Percentiles rank a stretch among this genome's conserved stretches.
Conservation (phyloP, 92 coral and sea anemone species). For the Muricea muricata region DNA sequence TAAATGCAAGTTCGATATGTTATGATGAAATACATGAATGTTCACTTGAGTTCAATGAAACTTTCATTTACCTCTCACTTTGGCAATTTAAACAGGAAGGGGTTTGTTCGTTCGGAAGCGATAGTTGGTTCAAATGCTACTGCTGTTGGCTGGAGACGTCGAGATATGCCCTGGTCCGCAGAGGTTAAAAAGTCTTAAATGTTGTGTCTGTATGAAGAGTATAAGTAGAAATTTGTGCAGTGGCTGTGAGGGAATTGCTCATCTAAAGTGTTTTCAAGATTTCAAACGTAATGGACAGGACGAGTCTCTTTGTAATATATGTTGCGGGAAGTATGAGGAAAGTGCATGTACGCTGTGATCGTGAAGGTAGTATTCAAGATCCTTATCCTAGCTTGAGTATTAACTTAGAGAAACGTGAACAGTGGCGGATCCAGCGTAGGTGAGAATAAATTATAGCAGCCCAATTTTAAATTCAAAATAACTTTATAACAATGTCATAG, state of each 20-base stretch:
- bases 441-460: too few species aligned
- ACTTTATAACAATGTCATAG: too few species aligned
- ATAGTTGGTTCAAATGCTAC: constrained; percentile 2
- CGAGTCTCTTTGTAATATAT: too few species aligned
- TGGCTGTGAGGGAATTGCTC: constrained; percentile 5
- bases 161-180: constrained; percentile 31
- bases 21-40: not conserved
- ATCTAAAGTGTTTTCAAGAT: constrained; percentile 22
- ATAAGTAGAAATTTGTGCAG: not conserved
- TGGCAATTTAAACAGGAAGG: constrained; percentile 40
- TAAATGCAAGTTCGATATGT: constrained; percentile 3
- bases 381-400: too few species aligned
- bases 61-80: constrained; percentile 10
- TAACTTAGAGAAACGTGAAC: not conserved
- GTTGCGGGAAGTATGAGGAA: too few species aligned
- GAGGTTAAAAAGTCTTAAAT: too few species aligned
- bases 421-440: too few species aligned
- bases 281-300: too few species aligned
- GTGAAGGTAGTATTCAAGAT: too few species aligned
- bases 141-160: constrained; percentile 20
- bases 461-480: too few species aligned
- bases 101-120: constrained; percentile 3
- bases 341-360: too few species aligned
- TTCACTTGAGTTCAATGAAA: not conserved
- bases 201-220: not conserved